Evolutionary conservation across 2,113 vertebrate species (phyloP).

Genomic region (Apistogramma diplotaenia): DNA sequence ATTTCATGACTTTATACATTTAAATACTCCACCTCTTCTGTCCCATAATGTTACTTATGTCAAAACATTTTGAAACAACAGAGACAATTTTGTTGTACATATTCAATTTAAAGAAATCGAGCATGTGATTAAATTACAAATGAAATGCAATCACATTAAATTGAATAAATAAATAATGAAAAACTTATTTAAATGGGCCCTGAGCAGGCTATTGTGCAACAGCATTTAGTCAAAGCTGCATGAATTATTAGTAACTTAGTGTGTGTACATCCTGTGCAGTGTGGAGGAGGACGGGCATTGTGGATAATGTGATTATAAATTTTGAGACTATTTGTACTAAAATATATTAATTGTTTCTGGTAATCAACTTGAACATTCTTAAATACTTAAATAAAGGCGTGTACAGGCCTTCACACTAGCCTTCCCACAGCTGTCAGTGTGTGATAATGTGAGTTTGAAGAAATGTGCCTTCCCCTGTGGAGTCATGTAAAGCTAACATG

Average conservation of each 20-base stretch:
- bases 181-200: neutral
- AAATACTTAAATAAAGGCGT: neutral
- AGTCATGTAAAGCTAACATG: neutral
- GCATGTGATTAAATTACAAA: neutral
- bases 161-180: neutral
- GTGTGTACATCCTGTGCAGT: neutral
- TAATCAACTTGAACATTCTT: neutral
- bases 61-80: too few relatives aligned
- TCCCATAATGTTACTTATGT: too few relatives aligned
- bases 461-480: neutral
- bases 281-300: neutral
- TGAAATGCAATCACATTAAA: neutral
- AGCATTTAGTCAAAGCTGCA: slow-evolving; percentile 11
- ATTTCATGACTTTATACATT: neutral
- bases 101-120: neutral
- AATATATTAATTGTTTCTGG: neutral
- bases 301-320: neutral
- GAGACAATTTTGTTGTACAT: too few relatives aligned
- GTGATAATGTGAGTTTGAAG: neutral
- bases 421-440: neutral
- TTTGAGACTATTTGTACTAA: neutral
- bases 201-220: neutral
- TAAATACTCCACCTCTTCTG: too few relatives aligned
- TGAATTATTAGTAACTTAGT: slow-evolving; percentile 6
- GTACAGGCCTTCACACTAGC: neutral